These are phyloP conservation scores for Scaptomyza tumidula DNA, from an alignment of 2,888 invertebrate species.

Conservation along the genomic window DNA sequence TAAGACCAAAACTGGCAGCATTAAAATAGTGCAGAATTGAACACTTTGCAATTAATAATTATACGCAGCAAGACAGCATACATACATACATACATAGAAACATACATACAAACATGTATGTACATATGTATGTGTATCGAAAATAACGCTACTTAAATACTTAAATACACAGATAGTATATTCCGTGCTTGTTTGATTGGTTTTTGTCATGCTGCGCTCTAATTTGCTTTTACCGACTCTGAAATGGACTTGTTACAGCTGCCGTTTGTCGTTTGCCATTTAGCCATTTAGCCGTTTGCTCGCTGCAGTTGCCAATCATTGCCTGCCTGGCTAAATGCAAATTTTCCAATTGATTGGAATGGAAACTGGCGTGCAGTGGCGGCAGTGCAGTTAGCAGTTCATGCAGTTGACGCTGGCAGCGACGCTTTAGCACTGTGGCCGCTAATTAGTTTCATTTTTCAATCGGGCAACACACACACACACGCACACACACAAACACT, in stretches of 20 bases:
- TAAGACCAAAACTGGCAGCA: slow-evolving; percentile 58
- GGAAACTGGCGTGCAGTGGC: slow-evolving; percentile 48
- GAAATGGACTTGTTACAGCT: slow-evolving; percentile 63
- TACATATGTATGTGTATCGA: neutral
- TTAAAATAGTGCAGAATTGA: slow-evolving; percentile 29
- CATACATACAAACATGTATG: too few species aligned
- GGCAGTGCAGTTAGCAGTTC: neutral
- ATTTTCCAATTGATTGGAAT: slow-evolving; percentile 80
- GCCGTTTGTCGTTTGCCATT: slow-evolving; percentile 47
- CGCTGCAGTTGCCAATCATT: slow-evolving; percentile 18
- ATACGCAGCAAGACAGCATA: slow-evolving; percentile 49
- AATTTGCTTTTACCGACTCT: slow-evolving; percentile 66
- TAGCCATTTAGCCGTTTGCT: slow-evolving; percentile 15
- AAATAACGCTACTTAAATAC: slow-evolving; percentile 20
- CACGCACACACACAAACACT: slow-evolving; percentile 22
- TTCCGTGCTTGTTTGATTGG: slow-evolving; percentile 44
- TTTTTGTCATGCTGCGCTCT: slow-evolving; percentile 65
- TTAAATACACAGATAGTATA: slow-evolving; percentile 15
- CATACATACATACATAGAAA: neutral
- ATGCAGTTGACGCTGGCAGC: slow-evolving; percentile 6
- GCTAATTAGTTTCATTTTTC: slow-evolving; percentile 78
- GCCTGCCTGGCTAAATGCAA: slow-evolving; percentile 69
- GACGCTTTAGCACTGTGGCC: slow-evolving; percentile 39
- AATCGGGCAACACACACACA: slow-evolving; percentile 28
- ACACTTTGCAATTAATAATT: slow-evolving; percentile 71